Percentiles rank a stretch among this genome's conserved stretches.
These are phyloP conservation scores for Acrocephalus kingi DNA, from an alignment of 2,113 vertebrate genomes.

Conservation along the genomic window DNA sequence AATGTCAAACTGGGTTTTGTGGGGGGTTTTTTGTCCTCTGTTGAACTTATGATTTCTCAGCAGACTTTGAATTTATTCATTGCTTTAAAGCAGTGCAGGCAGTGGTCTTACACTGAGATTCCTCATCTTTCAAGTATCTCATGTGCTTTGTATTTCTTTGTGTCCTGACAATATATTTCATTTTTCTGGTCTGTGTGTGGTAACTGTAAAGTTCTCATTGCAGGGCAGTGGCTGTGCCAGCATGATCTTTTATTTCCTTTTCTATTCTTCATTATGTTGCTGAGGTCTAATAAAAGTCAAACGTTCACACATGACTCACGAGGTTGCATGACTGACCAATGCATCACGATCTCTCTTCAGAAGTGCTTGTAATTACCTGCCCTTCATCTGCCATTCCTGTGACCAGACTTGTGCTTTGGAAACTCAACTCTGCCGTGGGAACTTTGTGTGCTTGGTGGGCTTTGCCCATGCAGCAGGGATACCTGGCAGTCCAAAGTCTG, in stretches of 20 bases:
- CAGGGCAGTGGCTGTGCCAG: background rate
- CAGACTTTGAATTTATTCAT: background rate
- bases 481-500: background rate
- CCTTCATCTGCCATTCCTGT: background rate
- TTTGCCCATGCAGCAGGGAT: background rate
- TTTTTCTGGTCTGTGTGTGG: background rate
- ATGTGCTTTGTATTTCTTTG: background rate
- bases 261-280: background rate
- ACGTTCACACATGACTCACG: background rate
- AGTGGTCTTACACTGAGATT: background rate
- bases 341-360: background rate
- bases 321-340: background rate
- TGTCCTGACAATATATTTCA: background rate
- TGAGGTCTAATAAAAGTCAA: background rate
- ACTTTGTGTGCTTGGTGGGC: background rate
- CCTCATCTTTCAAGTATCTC: background rate
- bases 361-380: background rate
- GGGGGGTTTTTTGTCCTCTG: accelerated
- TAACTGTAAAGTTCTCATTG: background rate
- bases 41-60: background rate
- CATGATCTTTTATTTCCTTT: background rate
- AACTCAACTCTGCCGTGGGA: background rate
- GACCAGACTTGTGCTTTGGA: background rate
- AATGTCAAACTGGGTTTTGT: background rate
- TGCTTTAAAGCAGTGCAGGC: background rate